Conservation (phyloP, 23 tunicate species). For the Trididemnum miniatum region DNA sequence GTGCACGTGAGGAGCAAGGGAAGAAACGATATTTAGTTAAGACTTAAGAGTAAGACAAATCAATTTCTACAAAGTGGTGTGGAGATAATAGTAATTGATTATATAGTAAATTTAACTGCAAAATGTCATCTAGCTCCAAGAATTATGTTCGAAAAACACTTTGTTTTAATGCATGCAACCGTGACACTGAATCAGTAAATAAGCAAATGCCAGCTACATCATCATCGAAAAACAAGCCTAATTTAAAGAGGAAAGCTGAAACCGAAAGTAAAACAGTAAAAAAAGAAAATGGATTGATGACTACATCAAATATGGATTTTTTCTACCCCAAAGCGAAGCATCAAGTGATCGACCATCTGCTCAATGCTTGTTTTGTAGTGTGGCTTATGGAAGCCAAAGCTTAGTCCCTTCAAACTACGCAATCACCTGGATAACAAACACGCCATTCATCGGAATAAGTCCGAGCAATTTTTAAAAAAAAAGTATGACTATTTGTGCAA, state of each 20-base stretch:
- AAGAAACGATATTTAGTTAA: too few relatives aligned
- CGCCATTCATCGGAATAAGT: neutral
- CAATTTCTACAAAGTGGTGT: too few relatives aligned
- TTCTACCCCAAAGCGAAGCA: neutral
- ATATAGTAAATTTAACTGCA: too few relatives aligned
- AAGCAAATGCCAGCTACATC: too few relatives aligned
- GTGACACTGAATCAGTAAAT: too few relatives aligned
- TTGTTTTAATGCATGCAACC: too few relatives aligned
- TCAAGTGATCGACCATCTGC: slow-evolving; percentile 5
- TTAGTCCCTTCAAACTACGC: slow-evolving; percentile 1
- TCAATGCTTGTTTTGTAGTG: slow-evolving; percentile 12
- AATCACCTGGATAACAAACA: neutral
- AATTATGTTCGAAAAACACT: too few relatives aligned
- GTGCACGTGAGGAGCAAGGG: too few relatives aligned
- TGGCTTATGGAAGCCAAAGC: neutral
- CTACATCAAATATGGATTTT: neutral
- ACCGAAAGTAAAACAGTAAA: neutral
- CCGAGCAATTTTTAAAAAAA: neutral
- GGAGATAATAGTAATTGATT: too few relatives aligned
- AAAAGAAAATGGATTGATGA: neutral
- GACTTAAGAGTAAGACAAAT: too few relatives aligned
- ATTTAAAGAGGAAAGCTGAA: neutral
- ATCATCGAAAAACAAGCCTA: too few relatives aligned
- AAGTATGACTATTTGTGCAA: neutral
- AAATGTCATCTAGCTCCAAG: too few relatives aligned